Conservation (phyloP, 2,113 vertebrate genomes). For the Leucopsar rothschildi region DNA sequence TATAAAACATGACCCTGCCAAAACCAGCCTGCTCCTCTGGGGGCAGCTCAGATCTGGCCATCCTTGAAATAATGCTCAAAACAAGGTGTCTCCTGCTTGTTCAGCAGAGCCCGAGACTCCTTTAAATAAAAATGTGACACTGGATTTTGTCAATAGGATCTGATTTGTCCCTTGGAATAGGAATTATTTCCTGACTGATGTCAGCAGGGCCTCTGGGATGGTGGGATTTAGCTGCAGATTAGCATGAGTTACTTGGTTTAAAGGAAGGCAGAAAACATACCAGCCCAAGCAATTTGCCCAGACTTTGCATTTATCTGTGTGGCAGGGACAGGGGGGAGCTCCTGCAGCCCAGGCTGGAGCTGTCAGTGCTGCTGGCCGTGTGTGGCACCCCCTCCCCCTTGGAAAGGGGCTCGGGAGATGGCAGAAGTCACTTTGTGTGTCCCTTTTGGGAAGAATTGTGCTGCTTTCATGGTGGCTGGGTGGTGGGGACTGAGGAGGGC, state of each 20-base stretch:
- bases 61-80: background rate
- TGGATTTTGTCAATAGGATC: background rate
- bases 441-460: background rate
- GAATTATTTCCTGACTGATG: background rate
- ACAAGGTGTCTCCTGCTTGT: background rate
- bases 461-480: accelerated
- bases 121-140: background rate
- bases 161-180: background rate
- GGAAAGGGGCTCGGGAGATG: background rate
- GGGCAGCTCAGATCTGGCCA: background rate
- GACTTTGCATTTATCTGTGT: background rate
- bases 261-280: background rate
- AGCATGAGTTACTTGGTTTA: background rate
- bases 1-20: background rate
- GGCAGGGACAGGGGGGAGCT: background rate
- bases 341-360: background rate
- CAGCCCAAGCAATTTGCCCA: background rate
- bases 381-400: too few species aligned
- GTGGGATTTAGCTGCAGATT: background rate
- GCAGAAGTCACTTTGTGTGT: background rate
- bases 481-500: background rate
- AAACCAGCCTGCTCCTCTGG: background rate
- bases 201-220: background rate
- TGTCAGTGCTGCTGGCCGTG: background rate
- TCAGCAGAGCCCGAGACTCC: background rate